Conservation (phyloP, 1,140 invertebrate genomes). For the Platyura marginata region DNA sequence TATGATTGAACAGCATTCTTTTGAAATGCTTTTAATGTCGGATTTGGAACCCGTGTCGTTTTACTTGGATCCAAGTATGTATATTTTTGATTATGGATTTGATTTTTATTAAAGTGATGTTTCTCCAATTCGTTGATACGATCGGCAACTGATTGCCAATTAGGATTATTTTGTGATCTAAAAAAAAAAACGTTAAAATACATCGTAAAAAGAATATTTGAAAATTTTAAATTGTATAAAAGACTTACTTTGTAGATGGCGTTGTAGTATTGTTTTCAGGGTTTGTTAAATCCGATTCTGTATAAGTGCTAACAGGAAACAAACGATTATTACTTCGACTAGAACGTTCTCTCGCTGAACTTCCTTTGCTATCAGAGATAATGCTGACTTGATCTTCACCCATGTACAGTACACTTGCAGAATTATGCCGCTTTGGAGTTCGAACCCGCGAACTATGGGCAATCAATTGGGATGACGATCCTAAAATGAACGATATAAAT, state of each 20-base stretch:
- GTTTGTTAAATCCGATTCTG: too few relatives aligned
- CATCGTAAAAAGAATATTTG: too few relatives aligned
- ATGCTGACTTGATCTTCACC: slow-evolving; percentile 22
- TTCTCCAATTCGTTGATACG: slow-evolving; percentile 54
- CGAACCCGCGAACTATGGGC: slow-evolving; percentile 62
- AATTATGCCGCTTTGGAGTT: slow-evolving; percentile 61
- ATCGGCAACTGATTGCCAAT: slow-evolving; percentile 46
- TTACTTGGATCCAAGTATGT: slow-evolving; percentile 60
- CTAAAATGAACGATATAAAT: too few relatives aligned
- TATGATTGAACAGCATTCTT: slow-evolving; percentile 73
- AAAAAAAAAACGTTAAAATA: background rate
- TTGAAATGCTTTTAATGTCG: slow-evolving; percentile 67
- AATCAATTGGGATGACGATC: slow-evolving; percentile 36
- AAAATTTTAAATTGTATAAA: too few relatives aligned
- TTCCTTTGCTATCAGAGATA: background rate
- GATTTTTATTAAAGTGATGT: slow-evolving; percentile 18
- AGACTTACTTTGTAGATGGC: too few relatives aligned
- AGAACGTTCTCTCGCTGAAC: background rate
- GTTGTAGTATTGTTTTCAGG: too few relatives aligned
- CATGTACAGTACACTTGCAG: slow-evolving; percentile 58
- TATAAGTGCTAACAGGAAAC: slow-evolving; percentile 39
- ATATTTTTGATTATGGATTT: slow-evolving; percentile 27
- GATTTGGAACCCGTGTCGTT: slow-evolving; percentile 49
- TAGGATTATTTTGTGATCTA: slow-evolving; percentile 4
- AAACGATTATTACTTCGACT: slow-evolving; percentile 25